These are phyloP conservation scores for Xestia xanthographa DNA, from an alignment of 2,888 invertebrate species.

Conservation along the genomic window DNA sequence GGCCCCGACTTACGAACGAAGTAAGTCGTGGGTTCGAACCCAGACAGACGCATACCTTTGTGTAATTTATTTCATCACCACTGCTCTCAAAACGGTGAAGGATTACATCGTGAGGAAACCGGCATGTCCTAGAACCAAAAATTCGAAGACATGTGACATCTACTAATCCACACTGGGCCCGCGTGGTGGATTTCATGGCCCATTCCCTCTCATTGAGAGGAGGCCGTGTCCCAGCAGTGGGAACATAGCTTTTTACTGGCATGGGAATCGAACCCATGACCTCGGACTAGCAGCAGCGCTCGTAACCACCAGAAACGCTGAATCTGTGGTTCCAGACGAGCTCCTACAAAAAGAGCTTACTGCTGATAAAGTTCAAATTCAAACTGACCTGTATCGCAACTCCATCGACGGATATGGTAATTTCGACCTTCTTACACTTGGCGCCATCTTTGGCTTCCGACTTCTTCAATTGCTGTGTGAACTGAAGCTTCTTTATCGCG, in stretches of 20 bases:
- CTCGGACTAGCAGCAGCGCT: neutral
- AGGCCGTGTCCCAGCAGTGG: too few relatives aligned
- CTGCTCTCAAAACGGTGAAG: too few relatives aligned
- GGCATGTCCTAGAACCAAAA: too few relatives aligned
- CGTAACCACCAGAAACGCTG: neutral
- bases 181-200: too few relatives aligned
- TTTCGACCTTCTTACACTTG: constrained; percentile 97
- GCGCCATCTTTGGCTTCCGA: constrained; percentile 97
- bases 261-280: neutral
- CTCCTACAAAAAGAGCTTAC: rapidly evolving
- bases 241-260: neutral
- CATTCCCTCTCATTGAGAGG: too few relatives aligned
- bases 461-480: constrained; percentile 97
- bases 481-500: constrained; percentile 98
- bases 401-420: constrained; percentile 99
- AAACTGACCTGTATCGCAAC: constrained; percentile 95
- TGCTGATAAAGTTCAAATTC: constrained; percentile 4
- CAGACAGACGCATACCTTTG: too few relatives aligned
- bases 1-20: too few relatives aligned
- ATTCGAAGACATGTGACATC: too few relatives aligned
- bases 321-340: neutral
- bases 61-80: too few relatives aligned
- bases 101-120: too few relatives aligned
- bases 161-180: too few relatives aligned
- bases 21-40: too few relatives aligned